A percentile compares a stretch with the other conserved stretches of the same genome.
Conservation (phyloP, 2,888 invertebrate species). For the Taphrorychus bicolor region DNA sequence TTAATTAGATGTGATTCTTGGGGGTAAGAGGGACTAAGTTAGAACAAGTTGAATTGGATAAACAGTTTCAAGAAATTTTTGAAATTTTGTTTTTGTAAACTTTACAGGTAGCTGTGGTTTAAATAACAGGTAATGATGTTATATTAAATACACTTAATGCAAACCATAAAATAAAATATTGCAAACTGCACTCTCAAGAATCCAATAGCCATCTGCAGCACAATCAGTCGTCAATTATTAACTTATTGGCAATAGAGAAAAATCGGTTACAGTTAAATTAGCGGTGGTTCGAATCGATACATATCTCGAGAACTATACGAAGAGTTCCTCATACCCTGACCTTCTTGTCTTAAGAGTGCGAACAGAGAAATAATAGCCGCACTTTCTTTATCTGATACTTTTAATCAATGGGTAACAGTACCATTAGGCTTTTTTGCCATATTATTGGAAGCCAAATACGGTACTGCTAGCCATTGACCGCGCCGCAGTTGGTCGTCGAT, state of each 20-base stretch:
- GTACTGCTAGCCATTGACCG: slow-evolving; percentile 23
- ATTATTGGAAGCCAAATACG: slow-evolving; percentile 27
- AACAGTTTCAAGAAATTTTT: no score
- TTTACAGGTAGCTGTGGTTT: no score
- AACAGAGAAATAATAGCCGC: slow-evolving; percentile 30
- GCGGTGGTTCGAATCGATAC: slow-evolving; percentile 32
- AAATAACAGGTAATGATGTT: no score
- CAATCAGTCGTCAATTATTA: slow-evolving; percentile 1
- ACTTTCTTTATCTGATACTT: slow-evolving; percentile 31
- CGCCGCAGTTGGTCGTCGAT: not conserved
- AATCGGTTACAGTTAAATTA: slow-evolving; percentile 36
- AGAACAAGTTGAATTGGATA: no score
- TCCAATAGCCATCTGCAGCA: not conserved
- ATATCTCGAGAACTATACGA: slow-evolving; percentile 33
- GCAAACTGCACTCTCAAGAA: no score
- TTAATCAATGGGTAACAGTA: slow-evolving; percentile 39
- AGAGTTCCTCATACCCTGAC: slow-evolving; percentile 29
- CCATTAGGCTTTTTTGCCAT: slow-evolving; percentile 22
- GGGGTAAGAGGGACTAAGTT: no score
- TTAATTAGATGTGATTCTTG: no score
- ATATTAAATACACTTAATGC: no score
- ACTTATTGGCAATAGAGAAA: slow-evolving; percentile 12
- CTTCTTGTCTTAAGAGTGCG: slow-evolving; percentile 39
- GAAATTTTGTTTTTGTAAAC: no score
- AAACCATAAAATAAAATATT: no score